phyloP scores from a whole-genome alignment of 2,797 vertebrate species.

The Malurus splendens region DNA sequence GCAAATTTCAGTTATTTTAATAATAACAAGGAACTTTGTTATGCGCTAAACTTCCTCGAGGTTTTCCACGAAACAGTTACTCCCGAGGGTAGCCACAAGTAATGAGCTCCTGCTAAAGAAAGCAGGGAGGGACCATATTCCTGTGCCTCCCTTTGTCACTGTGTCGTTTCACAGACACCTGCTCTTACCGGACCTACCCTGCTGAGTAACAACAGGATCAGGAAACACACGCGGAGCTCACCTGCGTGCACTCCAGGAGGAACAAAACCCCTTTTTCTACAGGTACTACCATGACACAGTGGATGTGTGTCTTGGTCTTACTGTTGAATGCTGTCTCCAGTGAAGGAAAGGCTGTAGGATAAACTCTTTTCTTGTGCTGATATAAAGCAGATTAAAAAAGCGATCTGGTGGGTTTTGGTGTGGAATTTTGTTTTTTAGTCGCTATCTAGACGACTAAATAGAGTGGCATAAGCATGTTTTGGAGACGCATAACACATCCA shows the following conservation, averaged over 20 bases:
- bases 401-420: too few species aligned
- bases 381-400: background rate
- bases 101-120: background rate
- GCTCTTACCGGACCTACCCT: background rate
- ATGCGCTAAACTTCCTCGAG: background rate
- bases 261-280: rapidly evolving
- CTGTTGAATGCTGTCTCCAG: rapidly evolving
- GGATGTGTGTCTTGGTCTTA: rapidly evolving
- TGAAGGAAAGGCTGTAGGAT: background rate
- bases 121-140: rapidly evolving
- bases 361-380: background rate
- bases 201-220: rapidly evolving
- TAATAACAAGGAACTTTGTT: background rate
- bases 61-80: background rate
- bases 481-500: background rate
- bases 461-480: background rate
- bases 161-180: rapidly evolving
- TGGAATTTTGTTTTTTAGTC: background rate
- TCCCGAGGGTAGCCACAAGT: rapidly evolving
- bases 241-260: rapidly evolving
- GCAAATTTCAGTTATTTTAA: background rate
- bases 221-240: rapidly evolving
- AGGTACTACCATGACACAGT: rapidly evolving
- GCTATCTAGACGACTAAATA: rapidly evolving
- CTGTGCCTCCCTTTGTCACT: rapidly evolving